A percentile compares a stretch with the other conserved stretches of the same genome.
Conservation (phyloP, 1,140 invertebrate species). For the Radopholus similis region DNA sequence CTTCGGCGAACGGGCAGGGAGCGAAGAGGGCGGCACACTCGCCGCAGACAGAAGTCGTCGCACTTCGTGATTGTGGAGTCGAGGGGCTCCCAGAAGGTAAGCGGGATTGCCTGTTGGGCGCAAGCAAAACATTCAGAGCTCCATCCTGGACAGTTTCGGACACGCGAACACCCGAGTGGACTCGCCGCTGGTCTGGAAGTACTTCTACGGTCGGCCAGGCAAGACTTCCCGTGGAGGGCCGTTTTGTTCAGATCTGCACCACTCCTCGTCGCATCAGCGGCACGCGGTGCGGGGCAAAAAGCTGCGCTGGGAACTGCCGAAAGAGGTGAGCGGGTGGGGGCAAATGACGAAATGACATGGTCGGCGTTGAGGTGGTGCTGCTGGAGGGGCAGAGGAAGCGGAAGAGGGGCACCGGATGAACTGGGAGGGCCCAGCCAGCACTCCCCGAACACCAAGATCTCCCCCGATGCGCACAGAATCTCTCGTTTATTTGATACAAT, state of each 20-base stretch:
- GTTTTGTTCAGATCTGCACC: neutral
- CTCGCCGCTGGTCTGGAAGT: slow-evolving; percentile 1
- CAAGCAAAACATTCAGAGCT: neutral
- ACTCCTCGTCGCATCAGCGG: neutral
- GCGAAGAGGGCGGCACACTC: slow-evolving; percentile 32
- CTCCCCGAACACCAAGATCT: no score
- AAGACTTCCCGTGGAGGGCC: neutral
- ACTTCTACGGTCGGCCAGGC: slow-evolving; percentile 13
- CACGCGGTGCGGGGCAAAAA: slow-evolving; percentile 1
- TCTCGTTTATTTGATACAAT: no score
- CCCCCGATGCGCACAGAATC: no score
- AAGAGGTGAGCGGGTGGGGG: neutral
- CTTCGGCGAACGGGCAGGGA: slow-evolving; percentile 35
- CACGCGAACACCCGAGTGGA: neutral
- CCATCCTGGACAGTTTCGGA: neutral
- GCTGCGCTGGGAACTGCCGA: slow-evolving; percentile 8
- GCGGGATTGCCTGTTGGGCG: neutral
- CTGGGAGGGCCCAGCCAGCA: no score
- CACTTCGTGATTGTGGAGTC: slow-evolving; percentile 28
- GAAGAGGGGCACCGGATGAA: no score
- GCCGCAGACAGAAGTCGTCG: slow-evolving; percentile 38
- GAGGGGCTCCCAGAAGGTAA: neutral
- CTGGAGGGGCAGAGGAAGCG: no score
- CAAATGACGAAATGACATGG: neutral
- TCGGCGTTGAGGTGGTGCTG: neutral